These are phyloP conservation scores for Diarsia brunnea DNA, from an alignment of 2,888 invertebrate genomes.

Conservation along the genomic window DNA sequence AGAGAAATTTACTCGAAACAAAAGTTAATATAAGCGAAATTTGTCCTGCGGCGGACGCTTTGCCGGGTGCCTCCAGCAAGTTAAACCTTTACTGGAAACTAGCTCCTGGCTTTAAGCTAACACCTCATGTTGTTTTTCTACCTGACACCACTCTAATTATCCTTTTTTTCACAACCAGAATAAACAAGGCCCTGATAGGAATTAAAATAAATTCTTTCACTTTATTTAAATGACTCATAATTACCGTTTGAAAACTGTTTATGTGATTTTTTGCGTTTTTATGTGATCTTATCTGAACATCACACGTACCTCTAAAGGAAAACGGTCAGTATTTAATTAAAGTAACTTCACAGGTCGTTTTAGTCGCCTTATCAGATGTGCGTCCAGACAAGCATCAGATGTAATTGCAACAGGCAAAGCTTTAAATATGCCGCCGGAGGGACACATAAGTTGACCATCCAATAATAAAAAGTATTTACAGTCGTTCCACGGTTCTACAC, in stretches of 20 bases:
- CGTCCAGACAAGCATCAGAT: slow-evolving; percentile 83
- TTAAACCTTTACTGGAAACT: slow-evolving; percentile 77
- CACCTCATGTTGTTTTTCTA: slow-evolving; percentile 76
- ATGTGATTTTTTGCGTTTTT: slow-evolving; percentile 71
- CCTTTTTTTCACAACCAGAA: slow-evolving; percentile 21
- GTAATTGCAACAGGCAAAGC: slow-evolving; percentile 84
- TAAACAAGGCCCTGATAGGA: neutral
- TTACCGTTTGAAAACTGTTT: slow-evolving; percentile 78
- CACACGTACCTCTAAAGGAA: slow-evolving; percentile 72
- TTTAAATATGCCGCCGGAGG: slow-evolving; percentile 82
- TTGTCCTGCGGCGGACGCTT: slow-evolving; percentile 85
- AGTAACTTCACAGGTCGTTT: slow-evolving; percentile 81
- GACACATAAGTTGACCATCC: slow-evolving; percentile 62
- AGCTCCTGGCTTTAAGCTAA: slow-evolving; percentile 72
- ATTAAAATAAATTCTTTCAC: slow-evolving; percentile 62
- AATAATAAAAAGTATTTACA: slow-evolving; percentile 31
- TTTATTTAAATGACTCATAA: slow-evolving; percentile 74
- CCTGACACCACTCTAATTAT: neutral
- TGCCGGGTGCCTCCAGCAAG: slow-evolving; percentile 77
- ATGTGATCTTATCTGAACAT: slow-evolving; percentile 76
- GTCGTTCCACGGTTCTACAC: neutral
- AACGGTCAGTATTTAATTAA: slow-evolving; percentile 86
- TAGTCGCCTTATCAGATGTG: slow-evolving; percentile 85
- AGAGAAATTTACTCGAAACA: slow-evolving; percentile 87
- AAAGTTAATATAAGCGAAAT: slow-evolving; percentile 90